Evolutionary conservation across 2,113 vertebrate genomes (phyloP).

Genomic region (Grammomys surdaster): DNA sequence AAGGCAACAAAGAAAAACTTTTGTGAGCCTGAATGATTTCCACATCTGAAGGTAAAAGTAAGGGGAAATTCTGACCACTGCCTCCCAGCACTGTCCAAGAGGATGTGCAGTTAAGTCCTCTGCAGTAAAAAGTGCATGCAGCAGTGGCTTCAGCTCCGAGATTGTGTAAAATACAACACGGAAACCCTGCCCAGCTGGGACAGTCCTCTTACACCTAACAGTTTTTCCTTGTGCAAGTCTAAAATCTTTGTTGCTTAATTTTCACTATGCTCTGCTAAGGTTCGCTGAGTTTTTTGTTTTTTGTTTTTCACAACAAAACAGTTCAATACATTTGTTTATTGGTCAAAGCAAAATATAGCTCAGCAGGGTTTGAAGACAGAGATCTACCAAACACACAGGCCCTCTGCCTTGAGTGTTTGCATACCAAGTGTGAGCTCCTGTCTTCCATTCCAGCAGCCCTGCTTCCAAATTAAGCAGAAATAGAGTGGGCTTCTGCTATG

Average conservation of each 20-base stretch:
- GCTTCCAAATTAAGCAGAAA: neutral
- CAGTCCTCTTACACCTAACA: neutral
- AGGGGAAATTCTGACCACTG: slow-evolving; percentile 16
- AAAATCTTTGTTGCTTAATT: neutral
- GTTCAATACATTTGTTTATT: neutral
- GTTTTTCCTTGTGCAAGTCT: neutral
- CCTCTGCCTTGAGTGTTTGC: too few species aligned
- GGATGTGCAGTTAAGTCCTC: neutral
- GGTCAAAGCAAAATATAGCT: neutral
- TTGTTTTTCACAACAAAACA: neutral
- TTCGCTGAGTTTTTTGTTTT: neutral
- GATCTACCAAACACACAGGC: neutral
- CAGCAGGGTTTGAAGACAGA: neutral
- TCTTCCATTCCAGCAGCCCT: neutral
- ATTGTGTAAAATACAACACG: neutral
- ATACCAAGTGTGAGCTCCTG: neutral
- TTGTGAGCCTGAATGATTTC: slow-evolving; percentile 52
- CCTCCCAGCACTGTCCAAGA: neutral
- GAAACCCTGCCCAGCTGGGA: neutral
- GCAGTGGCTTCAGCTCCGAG: neutral
- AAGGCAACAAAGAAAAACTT: slow-evolving; percentile 45
- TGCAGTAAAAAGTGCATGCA: neutral
- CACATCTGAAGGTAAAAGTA: slow-evolving; percentile 42
- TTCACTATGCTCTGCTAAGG: neutral
- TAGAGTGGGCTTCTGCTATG: neutral